Base-by-base conservation (phyloP, 1,140 invertebrate species). In the Hirudo medicinalis region DNA sequence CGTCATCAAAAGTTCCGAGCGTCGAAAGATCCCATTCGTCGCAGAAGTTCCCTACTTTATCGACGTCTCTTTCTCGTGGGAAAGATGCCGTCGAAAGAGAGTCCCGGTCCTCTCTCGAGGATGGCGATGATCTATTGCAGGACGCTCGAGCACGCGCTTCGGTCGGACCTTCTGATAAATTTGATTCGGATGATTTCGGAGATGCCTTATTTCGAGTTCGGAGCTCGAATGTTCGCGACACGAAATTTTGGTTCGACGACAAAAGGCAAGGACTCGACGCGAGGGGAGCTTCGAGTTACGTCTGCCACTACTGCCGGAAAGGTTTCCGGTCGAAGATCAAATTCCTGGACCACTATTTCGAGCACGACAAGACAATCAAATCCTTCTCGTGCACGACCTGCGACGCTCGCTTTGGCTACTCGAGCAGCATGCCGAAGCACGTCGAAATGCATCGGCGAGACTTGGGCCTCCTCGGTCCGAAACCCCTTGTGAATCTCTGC, bases 281-380 rank as follows among this genome's bases (percentile, higher is more conserved):
- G 57, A 63, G 22, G 29, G 29, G 29, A 22, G 11, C 13, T 63
- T 63, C 20, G 29, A 63, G 57, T 63, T 63, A 63, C 29, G 57
- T 63, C 57, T 63, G 57, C 19, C 57, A 63, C 20, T 63, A 25
- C 19, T 63, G 57, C 29, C 22, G 9, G 29, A 63, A n/a, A 22
- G 29, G 57, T 19, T 63, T 63, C 57, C 22, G 57, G 9, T 63
- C 57, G 29, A 63, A n/a, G 29, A 22, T 25, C 9, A 63, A 63
- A 22, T 63, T 63, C 29, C 57, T 63, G 22, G 57, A 63, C 29
- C 57, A 63, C 29, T 63, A 63, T n/a, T 63, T 63, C 19, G 29
- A 63, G 22, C 57, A 63, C 29, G 57, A 63, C 57, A 63, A 63
- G 11, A 25, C 57, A 3, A 15, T 63, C 29, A 63, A 63, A n/a